Evolutionary conservation across 2,888 invertebrate genomes (phyloP), one percentile per base, ranked within the genome.

Genomic region (Blera fallax): DNA sequence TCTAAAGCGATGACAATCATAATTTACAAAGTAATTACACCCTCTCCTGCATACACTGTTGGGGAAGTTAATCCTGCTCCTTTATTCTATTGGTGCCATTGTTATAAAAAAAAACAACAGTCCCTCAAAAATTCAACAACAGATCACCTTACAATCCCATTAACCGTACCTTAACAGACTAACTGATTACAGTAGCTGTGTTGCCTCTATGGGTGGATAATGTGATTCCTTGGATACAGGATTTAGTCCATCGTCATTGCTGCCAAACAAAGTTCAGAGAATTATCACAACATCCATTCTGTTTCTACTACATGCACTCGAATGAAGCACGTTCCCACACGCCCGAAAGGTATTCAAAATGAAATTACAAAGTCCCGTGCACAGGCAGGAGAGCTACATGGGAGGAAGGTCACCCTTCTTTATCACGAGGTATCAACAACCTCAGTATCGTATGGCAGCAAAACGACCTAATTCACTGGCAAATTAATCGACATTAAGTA

Each of bases 401-500:
- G 37, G 48, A 3, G 27, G 8, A 40, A 54, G 56, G 24, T 37
- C 62, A 56, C 1, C 7, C 62, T 34, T n/a, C 64, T 32, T 54
- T 18, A 40, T 40, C 24, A 24, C 37, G 4, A 8, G 11, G 37
- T 58, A 29, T 11, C 50, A 67, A 54, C 54, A 29, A 37, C 50
- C 27, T 1, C 34, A 8, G 45, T 48, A 62, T 73, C 54, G 54
- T 34, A 34, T 64, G 34, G 40, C 56, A 16, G 11, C 16, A 16
- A 56, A 72, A 65, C 70, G 79, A 72, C 65, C 72, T 72, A 79
- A 77, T 81, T 85, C 77, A 62, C 81, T 72, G 70, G 58, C 54
- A 62, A 80, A 81, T 85, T 81, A 77, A 77, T 77, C 48, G 76
- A 72, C 70, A 67, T 65, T 72, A 81, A 85, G 54, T 48, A 45